phyloP scores from a whole-genome alignment of 2,113 vertebrate species.

The human (Homo sapiens) region DNA sequence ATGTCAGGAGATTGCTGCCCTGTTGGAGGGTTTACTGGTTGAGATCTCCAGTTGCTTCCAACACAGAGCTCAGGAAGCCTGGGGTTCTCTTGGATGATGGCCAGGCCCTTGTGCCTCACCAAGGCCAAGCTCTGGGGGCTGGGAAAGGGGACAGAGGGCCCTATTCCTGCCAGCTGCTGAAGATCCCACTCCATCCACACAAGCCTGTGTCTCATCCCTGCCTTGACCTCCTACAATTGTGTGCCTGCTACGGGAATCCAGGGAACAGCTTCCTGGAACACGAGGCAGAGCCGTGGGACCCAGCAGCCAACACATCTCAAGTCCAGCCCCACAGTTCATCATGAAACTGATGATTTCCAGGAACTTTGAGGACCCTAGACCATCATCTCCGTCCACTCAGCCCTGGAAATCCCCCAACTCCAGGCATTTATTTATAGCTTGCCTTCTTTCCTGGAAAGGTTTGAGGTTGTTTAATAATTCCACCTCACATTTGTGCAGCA shows the following conservation, averaged over 20 bases:
- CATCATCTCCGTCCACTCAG: background rate
- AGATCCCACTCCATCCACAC: background rate
- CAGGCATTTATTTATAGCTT: background rate
- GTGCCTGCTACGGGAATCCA: background rate
- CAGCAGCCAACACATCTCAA: background rate
- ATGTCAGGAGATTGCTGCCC: background rate
- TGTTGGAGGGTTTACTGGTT: background rate
- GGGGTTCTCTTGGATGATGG: background rate
- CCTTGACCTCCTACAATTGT: no score
- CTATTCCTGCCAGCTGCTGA: background rate
- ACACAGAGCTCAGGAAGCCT: background rate
- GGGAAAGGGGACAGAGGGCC: no score
- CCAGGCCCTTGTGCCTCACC: background rate
- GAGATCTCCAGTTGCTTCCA: background rate
- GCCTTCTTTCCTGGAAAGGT: background rate
- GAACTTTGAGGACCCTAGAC: background rate
- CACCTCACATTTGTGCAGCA: background rate
- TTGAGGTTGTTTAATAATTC: background rate
- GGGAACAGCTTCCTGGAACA: background rate
- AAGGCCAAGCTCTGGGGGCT: background rate
- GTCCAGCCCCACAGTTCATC: background rate
- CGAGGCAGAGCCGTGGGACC: background rate
- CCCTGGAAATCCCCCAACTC: background rate
- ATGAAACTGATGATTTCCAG: background rate
- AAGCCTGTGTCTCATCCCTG: background rate